A percentile compares a stretch with the other conserved stretches of the same genome.
phyloP scores from a whole-genome alignment of 2,797 vertebrate genomes.

The Sphenopsis melanotis region DNA sequence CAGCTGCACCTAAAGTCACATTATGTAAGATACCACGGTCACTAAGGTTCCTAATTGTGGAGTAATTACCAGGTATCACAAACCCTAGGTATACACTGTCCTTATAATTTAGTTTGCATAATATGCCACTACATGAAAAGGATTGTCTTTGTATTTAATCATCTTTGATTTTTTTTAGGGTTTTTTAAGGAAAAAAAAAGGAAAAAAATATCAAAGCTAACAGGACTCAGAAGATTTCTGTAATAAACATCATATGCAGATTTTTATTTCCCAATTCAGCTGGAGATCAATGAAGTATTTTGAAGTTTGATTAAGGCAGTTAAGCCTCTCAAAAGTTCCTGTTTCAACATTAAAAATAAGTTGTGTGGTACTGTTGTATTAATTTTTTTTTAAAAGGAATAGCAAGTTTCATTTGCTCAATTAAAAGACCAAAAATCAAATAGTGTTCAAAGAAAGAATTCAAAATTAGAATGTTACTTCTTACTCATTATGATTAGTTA shows the following conservation, averaged over 20 bases:
- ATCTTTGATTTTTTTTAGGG: slow-evolving; percentile 31
- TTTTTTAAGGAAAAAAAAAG: not conserved
- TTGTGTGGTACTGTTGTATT: not conserved
- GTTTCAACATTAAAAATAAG: slow-evolving; percentile 30
- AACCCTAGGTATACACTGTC: not conserved
- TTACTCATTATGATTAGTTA: not conserved
- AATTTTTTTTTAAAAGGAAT: not conserved
- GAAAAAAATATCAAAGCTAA: slow-evolving; percentile 74
- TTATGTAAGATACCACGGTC: not conserved
- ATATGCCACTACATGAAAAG: slow-evolving; percentile 64
- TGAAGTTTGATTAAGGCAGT: slow-evolving; percentile 74
- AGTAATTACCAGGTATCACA: not conserved
- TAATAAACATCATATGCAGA: slow-evolving; percentile 76
- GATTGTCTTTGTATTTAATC: slow-evolving; percentile 59
- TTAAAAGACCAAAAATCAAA: slow-evolving; percentile 22
- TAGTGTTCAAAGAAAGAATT: not conserved
- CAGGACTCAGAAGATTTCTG: slow-evolving; percentile 73
- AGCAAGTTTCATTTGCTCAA: not conserved
- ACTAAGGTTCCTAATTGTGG: not conserved
- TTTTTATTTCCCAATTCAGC: slow-evolving; percentile 68
- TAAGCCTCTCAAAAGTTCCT: slow-evolving; percentile 25
- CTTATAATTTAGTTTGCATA: slow-evolving; percentile 63
- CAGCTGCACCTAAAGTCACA: not conserved
- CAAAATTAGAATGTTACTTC: not conserved
- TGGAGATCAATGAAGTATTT: slow-evolving; percentile 66